Percentiles rank a stretch among this genome's conserved stretches.
Evolutionary conservation across 2,797 vertebrate species (phyloP).

Genomic region (Setipinna tenuifilis): DNA sequence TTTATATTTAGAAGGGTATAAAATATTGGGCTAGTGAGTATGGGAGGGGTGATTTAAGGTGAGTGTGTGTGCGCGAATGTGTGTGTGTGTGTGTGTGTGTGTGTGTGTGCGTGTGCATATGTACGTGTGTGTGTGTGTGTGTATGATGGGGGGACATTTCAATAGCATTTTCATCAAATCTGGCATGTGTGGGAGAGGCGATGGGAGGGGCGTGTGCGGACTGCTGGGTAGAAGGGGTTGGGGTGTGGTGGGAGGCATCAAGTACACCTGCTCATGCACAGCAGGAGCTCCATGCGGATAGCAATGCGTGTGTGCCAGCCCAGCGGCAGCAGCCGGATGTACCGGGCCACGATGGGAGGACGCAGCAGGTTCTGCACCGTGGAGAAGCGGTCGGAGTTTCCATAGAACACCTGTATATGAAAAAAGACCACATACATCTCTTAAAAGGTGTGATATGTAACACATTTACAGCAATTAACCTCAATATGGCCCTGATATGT

Average conservation of each 20-base stretch:
- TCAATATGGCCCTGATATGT: no score
- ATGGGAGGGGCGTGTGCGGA: neutral
- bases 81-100: slow-evolving; percentile 15
- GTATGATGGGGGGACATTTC: neutral
- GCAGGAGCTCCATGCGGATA: slow-evolving; percentile 92
- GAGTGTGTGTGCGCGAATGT: slow-evolving; percentile 7
- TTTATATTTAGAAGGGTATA: neutral
- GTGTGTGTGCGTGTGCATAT: slow-evolving; percentile 8
- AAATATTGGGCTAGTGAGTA: neutral
- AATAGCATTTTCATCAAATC: slow-evolving; percentile 15
- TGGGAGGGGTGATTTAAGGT: neutral
- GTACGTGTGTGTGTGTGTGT: neutral
- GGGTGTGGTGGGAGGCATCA: slow-evolving; percentile 59
- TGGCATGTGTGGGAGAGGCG: neutral
- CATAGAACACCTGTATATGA: slow-evolving; percentile 88
- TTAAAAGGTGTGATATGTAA: neutral
- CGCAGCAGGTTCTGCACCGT: slow-evolving; percentile 95
- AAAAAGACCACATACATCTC: neutral
- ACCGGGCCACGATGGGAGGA: slow-evolving; percentile 91
- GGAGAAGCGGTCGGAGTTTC: slow-evolving; percentile 93
- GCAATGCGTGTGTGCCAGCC: slow-evolving; percentile 99
- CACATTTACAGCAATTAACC: no score
- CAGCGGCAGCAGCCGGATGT: slow-evolving; percentile 90
- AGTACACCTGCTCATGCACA: slow-evolving; percentile 90
- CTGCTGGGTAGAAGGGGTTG: neutral